Conservation (phyloP, 1,140 invertebrate genomes). For the Cydia amplana region DNA sequence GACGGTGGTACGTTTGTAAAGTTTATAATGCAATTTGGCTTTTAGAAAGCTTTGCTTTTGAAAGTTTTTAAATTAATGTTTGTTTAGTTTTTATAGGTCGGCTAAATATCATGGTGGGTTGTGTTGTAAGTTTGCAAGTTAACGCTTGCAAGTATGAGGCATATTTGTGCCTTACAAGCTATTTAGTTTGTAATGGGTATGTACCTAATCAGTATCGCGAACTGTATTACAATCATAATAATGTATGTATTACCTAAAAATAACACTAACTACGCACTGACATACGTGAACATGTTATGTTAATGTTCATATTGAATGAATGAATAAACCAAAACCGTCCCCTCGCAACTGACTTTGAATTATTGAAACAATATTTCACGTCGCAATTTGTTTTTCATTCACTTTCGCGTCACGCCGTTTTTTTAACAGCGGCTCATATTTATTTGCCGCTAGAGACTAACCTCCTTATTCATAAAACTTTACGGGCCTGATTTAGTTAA, state of each 20-base stretch:
- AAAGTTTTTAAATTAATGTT: too few species aligned
- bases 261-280: not conserved
- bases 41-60: not conserved
- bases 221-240: not conserved
- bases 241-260: not conserved
- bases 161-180: not conserved
- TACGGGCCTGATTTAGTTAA: too few species aligned
- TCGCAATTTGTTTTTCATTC: conserved; percentile 27
- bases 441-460: not conserved
- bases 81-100: too few species aligned
- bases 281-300: conserved; percentile 9
- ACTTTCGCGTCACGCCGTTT: conserved; percentile 20
- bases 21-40: not conserved
- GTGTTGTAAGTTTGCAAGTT: not conserved
- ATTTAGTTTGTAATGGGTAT: not conserved
- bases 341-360: conserved; percentile 21
- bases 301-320: conserved; percentile 11
- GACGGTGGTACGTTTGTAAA: not conserved
- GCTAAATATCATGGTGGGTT: too few species aligned
- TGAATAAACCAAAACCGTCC: conserved; percentile 24
- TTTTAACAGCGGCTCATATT: conserved; percentile 13
- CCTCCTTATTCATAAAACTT: too few species aligned
- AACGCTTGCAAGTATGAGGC: not conserved
- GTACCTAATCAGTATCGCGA: not conserved
- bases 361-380: conserved; percentile 28